phyloP scores from a whole-genome alignment of 2,797 vertebrate genomes.

The Pogonophryne albipinna region DNA sequence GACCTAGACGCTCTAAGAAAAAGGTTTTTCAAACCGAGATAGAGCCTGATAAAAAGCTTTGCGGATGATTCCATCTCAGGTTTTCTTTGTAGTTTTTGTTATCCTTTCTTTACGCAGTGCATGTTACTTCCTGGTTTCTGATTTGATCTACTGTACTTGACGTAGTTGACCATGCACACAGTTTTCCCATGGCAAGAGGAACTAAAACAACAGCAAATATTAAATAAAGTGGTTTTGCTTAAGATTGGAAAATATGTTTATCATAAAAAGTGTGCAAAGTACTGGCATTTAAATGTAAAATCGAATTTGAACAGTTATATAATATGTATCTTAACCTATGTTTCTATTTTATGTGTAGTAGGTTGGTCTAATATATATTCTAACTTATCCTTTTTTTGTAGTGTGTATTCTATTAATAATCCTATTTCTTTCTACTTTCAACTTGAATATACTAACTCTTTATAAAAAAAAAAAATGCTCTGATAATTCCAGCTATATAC shows the following conservation, averaged over 20 bases:
- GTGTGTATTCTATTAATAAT: too few relatives aligned
- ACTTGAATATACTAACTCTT: too few relatives aligned
- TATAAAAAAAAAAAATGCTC: too few relatives aligned
- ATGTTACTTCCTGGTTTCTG: background rate
- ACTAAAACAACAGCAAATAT: background rate
- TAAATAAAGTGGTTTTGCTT: background rate
- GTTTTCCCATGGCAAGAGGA: background rate
- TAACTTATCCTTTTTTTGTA: too few relatives aligned
- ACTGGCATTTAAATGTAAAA: too few relatives aligned
- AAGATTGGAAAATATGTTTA: background rate
- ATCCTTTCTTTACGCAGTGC: background rate
- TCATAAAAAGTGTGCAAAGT: too few relatives aligned
- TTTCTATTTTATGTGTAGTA: too few relatives aligned
- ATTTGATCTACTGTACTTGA: background rate
- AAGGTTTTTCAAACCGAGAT: background rate
- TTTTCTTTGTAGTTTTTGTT: conserved; percentile 13
- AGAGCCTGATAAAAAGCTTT: background rate
- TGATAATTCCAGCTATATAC: background rate
- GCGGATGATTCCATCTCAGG: background rate
- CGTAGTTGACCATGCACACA: too few relatives aligned
- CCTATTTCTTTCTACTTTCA: too few relatives aligned
- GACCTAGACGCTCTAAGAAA: conserved; percentile 3
- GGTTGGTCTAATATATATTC: too few relatives aligned
- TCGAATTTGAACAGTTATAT: too few relatives aligned
- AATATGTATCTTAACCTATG: too few relatives aligned